Conservation (phyloP, 1,140 invertebrate species). For the Drosophila bifasciata region DNA sequence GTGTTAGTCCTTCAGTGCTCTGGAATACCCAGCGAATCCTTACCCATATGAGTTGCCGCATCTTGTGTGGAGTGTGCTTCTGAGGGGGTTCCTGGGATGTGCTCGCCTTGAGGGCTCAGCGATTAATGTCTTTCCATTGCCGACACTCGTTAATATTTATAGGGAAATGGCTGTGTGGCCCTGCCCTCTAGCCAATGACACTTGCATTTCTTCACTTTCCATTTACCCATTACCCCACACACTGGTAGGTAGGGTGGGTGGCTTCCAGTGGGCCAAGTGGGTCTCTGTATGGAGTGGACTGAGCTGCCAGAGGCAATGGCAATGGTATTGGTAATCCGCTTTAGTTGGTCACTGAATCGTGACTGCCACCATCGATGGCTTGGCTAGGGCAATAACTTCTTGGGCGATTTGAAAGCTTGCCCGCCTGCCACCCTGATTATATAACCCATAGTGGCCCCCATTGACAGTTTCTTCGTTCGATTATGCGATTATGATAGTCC, state of each 20-base stretch:
- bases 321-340: constrained; percentile 13
- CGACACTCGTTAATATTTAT: constrained; percentile 53
- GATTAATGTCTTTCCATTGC: constrained; percentile 34
- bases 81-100: constrained; percentile 21
- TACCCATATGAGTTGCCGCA: constrained; percentile 72
- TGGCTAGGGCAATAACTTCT: constrained; percentile 45
- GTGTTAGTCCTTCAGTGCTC: too few relatives aligned
- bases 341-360: constrained; percentile 48
- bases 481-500: constrained; percentile 45
- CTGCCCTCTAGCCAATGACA: constrained; percentile 37
- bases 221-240: constrained; percentile 6
- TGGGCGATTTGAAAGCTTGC: constrained; percentile 44
- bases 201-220: constrained; percentile 69
- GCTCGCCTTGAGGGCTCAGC: constrained; percentile 23
- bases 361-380: constrained; percentile 30
- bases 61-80: constrained; percentile 40
- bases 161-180: constrained; percentile 29
- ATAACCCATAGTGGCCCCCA: constrained; percentile 34
- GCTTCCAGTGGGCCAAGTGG: neutral
- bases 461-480: constrained; percentile 44
- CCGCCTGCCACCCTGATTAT: constrained; percentile 32
- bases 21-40: constrained; percentile 6
- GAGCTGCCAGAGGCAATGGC: constrained; percentile 17
- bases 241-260: constrained; percentile 3
- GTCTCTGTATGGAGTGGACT: neutral